Evolutionary conservation across 2,113 vertebrate species (phyloP), one percentile per base, ranked within the genome.

Genomic region (Pyxicephalus adspersus): DNA sequence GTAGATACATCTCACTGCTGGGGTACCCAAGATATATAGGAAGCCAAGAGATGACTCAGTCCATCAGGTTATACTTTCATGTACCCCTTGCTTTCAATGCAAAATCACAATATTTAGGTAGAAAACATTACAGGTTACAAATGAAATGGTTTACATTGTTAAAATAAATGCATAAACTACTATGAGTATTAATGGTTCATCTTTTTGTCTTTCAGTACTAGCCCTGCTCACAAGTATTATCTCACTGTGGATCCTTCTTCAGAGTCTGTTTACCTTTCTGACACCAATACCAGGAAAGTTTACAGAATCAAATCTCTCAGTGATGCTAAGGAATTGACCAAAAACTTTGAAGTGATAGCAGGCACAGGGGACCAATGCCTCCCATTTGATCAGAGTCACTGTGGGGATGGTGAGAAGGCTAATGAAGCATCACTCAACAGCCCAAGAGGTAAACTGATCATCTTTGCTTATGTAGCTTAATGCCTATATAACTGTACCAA

Each of bases 161-260:
- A 45, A 45, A 45, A 13, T 6, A 15, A 13, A 45, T 11, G 38
- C 2, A 45, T 1, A 45, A 13, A 45, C 38, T 13, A 2, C 38
- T 45, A 13, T 45, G 38, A 45, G 38, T 45, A 28, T 28, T 15
- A 17, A 9, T 68, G 18, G 45, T 50, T 26, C 25, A 3, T 13
- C 17, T 3, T 78, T 78, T 4, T 92, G 85, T 86, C 74, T 75
- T 83, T 81, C 77, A 99, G 98, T 90, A 97, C 96, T 81, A 98
- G 96, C 83, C 96, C 97, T 11, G 97, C 97, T 70, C 97, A 98
- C 85, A 98, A 99, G 87, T 99, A 99, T 71, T 99, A 99, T 86
- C 89, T 99, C 89, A 96, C 97, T 0, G 92, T 99, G 92, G 97
- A 99, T 86, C 96, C 98, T 0, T 91, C 95, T 83, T 96, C 94